Percentiles rank a stretch among this genome's conserved stretches.
These are phyloP conservation scores for Tinea trinotella DNA, from an alignment of 2,888 invertebrate genomes.

Conservation along the genomic window DNA sequence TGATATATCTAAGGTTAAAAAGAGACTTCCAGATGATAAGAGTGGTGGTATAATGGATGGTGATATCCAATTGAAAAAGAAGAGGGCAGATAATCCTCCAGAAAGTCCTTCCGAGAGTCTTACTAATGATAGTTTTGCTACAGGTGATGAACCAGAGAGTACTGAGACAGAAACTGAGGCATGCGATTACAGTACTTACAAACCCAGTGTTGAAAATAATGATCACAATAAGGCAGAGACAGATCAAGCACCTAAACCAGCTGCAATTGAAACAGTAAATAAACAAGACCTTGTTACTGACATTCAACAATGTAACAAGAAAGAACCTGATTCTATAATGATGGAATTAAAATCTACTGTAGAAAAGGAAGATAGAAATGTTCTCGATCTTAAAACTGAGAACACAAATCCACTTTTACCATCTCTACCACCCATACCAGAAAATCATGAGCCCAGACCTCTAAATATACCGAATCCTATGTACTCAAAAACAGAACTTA, in stretches of 20 bases:
- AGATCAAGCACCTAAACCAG: conserved; percentile 42
- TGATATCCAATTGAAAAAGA: conserved; percentile 74
- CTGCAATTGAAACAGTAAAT: conserved; percentile 41
- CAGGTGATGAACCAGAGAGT: conserved; percentile 78
- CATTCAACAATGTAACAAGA: conserved; percentile 41
- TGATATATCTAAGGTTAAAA: conserved; percentile 71
- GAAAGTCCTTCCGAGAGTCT: conserved; percentile 88
- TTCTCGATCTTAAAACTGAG: conserved; percentile 59
- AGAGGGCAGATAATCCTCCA: conserved; percentile 65
- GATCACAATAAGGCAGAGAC: conserved; percentile 49
- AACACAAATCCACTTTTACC: conserved; percentile 27
- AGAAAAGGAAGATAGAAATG: conserved; percentile 55
- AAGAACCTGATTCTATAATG: conserved; percentile 51
- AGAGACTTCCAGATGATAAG: conserved; percentile 69
- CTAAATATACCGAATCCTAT: conserved; percentile 38
- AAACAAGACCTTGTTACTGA: conserved; percentile 48
- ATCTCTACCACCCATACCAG: conserved; percentile 46
- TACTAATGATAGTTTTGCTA: conserved; percentile 88
- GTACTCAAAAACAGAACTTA: conserved; percentile 74
- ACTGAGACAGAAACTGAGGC: conserved; percentile 62
- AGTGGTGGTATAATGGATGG: conserved; percentile 73
- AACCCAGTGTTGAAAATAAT: conserved; percentile 52
- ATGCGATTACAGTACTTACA: conserved; percentile 64
- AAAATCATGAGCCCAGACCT: conserved; percentile 44
- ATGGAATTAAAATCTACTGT: conserved; percentile 40